Evolutionary conservation across 2,113 vertebrate species (phyloP).

Genomic region (human (Homo sapiens)): DNA sequence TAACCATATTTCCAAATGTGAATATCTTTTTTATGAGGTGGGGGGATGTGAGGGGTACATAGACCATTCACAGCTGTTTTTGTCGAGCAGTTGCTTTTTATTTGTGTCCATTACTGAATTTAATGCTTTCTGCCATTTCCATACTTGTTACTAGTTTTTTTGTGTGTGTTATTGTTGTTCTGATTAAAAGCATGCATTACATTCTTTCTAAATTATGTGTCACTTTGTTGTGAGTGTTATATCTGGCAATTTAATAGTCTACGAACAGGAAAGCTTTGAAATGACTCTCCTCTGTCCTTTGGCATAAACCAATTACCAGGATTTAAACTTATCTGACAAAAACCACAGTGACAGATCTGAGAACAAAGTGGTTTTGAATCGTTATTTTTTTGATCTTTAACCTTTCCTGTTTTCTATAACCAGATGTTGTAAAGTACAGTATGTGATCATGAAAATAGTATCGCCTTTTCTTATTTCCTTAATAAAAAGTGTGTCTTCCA

Average conservation of each 20-base stretch:
- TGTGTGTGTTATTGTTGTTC: background rate
- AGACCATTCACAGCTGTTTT: slow-evolving; percentile 1
- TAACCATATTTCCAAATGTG: slow-evolving; percentile 29
- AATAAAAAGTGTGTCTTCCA: slow-evolving; percentile 10
- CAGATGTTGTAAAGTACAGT: slow-evolving; percentile 53
- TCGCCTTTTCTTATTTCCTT: slow-evolving; percentile 50
- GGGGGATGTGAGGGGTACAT: background rate
- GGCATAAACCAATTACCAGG: slow-evolving; percentile 73
- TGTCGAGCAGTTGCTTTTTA: slow-evolving; percentile 58
- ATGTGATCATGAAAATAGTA: slow-evolving; percentile 20
- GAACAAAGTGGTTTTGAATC: slow-evolving; percentile 61
- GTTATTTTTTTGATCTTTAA: slow-evolving; percentile 63
- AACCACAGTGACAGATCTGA: slow-evolving; percentile 58
- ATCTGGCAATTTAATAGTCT: slow-evolving; percentile 70
- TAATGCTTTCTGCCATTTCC: slow-evolving; percentile 7
- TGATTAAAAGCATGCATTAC: slow-evolving; percentile 63
- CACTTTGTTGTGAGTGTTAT: slow-evolving; percentile 70
- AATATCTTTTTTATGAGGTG: slow-evolving; percentile 61
- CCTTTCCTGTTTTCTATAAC: slow-evolving; percentile 59
- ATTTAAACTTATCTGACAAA: slow-evolving; percentile 66
- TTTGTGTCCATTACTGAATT: slow-evolving; percentile 28
- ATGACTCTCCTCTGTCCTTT: slow-evolving; percentile 67
- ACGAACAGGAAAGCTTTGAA: slow-evolving; percentile 74
- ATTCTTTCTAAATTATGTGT: slow-evolving; percentile 66
- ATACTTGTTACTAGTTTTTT: background rate